Evolutionary conservation across 2,113 vertebrate genomes (phyloP).

Genomic region (Microcebus jonahi): DNA sequence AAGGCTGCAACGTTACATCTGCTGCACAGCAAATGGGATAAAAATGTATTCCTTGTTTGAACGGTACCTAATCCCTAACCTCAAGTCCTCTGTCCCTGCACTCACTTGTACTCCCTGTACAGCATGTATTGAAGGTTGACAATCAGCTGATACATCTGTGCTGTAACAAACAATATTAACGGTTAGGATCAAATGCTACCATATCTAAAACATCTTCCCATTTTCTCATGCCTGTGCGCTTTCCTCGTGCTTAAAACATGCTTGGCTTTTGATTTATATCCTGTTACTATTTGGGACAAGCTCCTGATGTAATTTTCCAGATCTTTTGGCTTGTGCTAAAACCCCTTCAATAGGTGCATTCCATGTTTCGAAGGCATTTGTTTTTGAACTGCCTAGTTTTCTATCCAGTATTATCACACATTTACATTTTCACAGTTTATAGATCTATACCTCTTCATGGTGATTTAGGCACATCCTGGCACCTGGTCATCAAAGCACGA

Average conservation of each 20-base stretch:
- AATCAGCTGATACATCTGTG: not conserved
- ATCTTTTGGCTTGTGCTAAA: not conserved
- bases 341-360: not conserved
- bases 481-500: not conserved
- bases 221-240: not conserved
- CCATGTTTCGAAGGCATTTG: not conserved
- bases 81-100: not conserved
- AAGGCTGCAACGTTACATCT: not conserved
- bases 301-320: not conserved
- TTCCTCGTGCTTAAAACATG: not conserved
- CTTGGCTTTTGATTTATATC: not conserved
- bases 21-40: not conserved
- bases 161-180: not conserved
- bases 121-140: not conserved
- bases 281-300: not conserved
- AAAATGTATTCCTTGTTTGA: not conserved
- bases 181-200: not conserved
- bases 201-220: not conserved
- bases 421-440: not conserved
- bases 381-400: not conserved
- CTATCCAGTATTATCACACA: not conserved
- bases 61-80: not conserved
- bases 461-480: not conserved
- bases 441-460: not conserved
- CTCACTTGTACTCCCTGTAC: not conserved